phyloP scores from a whole-genome alignment of 2,888 invertebrate genomes.

The Hydrotaea diabolus region DNA sequence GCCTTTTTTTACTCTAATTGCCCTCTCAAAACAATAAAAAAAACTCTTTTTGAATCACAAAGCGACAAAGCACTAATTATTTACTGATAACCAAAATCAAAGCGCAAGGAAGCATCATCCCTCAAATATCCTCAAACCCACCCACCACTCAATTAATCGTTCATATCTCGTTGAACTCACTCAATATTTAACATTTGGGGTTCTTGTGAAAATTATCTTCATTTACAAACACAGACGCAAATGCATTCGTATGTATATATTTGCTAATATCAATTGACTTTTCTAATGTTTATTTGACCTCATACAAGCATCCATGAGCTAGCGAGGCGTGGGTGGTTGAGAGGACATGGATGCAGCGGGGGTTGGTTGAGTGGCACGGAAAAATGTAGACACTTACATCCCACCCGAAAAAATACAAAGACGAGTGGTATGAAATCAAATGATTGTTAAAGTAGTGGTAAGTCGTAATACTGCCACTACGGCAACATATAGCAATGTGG shows the following conservation, averaged over 20 bases:
- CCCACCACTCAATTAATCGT: neutral
- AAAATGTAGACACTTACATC: slow-evolving; percentile 9
- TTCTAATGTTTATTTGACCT: slow-evolving; percentile 51
- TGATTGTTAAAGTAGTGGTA: slow-evolving; percentile 15
- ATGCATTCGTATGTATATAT: slow-evolving; percentile 2
- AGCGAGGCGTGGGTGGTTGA: neutral
- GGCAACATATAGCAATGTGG: neutral
- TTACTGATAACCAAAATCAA: neutral
- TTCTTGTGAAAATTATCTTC: slow-evolving; percentile 3
- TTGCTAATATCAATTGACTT: slow-evolving; percentile 49
- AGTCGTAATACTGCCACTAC: neutral
- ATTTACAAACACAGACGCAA: neutral
- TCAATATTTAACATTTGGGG: neutral
- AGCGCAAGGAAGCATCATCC: neutral
- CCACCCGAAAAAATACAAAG: neutral
- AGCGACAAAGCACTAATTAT: neutral
- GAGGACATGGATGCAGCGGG: neutral
- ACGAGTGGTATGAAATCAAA: neutral
- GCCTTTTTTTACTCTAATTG: no score
- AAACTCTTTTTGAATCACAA: neutral
- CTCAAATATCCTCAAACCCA: neutral
- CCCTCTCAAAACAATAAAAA: no score
- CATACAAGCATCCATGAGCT: slow-evolving; percentile 19
- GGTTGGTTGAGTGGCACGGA: slow-evolving; percentile 13
- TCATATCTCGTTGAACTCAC: slow-evolving; percentile 6